These are phyloP conservation scores for Drosophila mayaguana DNA, from an alignment of 2,888 invertebrate genomes.

Conservation along the genomic window DNA sequence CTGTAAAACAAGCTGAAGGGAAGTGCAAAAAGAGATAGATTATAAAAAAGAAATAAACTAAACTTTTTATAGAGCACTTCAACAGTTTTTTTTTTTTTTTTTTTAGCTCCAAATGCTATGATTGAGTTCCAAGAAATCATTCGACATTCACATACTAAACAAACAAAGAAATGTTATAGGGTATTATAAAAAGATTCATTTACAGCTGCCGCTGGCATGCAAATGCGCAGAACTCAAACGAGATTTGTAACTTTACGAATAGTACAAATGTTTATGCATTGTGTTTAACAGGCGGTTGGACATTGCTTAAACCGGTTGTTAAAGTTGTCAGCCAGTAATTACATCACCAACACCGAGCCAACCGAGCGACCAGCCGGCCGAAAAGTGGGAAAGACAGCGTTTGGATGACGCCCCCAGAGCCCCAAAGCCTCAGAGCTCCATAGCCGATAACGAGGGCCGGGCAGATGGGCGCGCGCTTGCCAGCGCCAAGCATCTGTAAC, in stretches of 20 bases:
- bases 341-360: slow-evolving; percentile 60
- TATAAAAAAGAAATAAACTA: neutral
- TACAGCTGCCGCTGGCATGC: slow-evolving; percentile 19
- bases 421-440: neutral
- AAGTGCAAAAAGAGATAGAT: too few relatives aligned
- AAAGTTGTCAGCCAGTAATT: slow-evolving; percentile 65
- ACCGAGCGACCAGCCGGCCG: slow-evolving; percentile 12
- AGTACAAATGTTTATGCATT: slow-evolving; percentile 33
- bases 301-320: slow-evolving; percentile 68
- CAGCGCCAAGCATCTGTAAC: slow-evolving; percentile 51
- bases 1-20: neutral
- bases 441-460: slow-evolving; percentile 25
- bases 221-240: slow-evolving; percentile 59
- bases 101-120: too few relatives aligned
- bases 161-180: slow-evolving; percentile 8
- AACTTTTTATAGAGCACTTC: neutral
- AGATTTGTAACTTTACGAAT: slow-evolving; percentile 52
- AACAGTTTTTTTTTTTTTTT: too few relatives aligned
- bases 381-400: slow-evolving; percentile 9
- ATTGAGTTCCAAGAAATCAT: neutral
- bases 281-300: slow-evolving; percentile 44
- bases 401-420: slow-evolving; percentile 42
- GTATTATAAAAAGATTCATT: slow-evolving; percentile 7
- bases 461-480: slow-evolving; percentile 10
- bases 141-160: neutral